These are phyloP conservation scores for Podarcis muralis DNA, from an alignment of 2,113 vertebrate genomes.

Conservation along the genomic window DNA sequence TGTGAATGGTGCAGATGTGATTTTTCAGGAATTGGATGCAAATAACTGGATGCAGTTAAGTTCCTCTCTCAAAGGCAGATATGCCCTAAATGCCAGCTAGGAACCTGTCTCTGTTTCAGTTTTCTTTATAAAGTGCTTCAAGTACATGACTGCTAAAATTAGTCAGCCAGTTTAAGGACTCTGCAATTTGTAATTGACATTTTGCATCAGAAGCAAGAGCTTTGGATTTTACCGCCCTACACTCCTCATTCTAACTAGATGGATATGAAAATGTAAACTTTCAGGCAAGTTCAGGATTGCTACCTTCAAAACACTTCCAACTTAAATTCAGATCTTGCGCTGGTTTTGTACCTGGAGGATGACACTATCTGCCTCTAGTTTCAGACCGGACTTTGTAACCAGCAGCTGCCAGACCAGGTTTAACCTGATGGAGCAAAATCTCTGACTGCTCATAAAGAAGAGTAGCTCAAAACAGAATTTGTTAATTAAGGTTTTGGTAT, in stretches of 20 bases:
- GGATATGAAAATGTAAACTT: conserved; percentile 41
- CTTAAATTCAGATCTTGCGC: not conserved
- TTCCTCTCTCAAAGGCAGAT: not conserved
- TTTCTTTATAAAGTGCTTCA: conserved; percentile 40
- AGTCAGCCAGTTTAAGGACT: not conserved
- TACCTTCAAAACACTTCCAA: not conserved
- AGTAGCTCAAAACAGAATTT: conserved; percentile 19
- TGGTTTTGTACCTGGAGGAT: not conserved
- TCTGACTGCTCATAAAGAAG: conserved; percentile 56
- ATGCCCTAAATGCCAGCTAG: not conserved
- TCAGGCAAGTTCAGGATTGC: not conserved
- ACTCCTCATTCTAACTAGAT: conserved; percentile 41
- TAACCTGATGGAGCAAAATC: conserved; percentile 30
- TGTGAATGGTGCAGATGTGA: not conserved
- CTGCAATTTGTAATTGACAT: conserved; percentile 41
- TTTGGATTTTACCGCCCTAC: conserved; percentile 22
- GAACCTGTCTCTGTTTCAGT: not conserved
- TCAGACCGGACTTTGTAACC: conserved; percentile 29
- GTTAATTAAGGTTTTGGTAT: conserved; percentile 49
- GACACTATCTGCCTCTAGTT: not conserved
- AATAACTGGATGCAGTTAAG: not conserved
- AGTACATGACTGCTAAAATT: conserved; percentile 47
- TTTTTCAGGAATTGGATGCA: not conserved
- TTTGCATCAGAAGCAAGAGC: conserved; percentile 40
- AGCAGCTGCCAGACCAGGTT: conserved; percentile 47